These are phyloP conservation scores for Silvanus unidentatus DNA, from an alignment of 2,888 invertebrate species.

Conservation along the genomic window DNA sequence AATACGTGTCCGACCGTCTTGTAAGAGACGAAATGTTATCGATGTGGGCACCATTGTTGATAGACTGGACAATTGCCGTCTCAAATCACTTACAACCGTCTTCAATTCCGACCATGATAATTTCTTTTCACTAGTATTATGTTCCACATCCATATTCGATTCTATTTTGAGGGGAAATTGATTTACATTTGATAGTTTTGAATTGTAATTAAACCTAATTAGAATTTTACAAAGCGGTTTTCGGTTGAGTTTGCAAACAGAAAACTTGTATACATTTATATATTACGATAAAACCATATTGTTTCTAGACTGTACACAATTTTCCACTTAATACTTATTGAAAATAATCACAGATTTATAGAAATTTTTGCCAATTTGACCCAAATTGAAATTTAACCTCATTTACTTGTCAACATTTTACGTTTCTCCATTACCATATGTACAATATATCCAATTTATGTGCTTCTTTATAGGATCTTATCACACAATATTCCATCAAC, in stretches of 20 bases:
- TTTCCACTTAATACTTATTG: neutral
- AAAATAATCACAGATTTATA: conserved; percentile 13
- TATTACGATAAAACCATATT: neutral
- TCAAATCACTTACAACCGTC: conserved; percentile 71
- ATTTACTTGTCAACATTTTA: conserved; percentile 17
- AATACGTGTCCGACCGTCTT: conserved; percentile 75
- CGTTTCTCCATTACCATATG: neutral
- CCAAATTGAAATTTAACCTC: conserved; percentile 28
- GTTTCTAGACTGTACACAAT: neutral
- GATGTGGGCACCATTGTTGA: conserved; percentile 79
- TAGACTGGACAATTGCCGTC: conserved; percentile 70
- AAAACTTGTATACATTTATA: neutral
- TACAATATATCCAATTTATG: too few species aligned
- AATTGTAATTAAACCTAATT: too few species aligned
- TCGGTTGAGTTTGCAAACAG: too few species aligned
- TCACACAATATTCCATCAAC: too few species aligned
- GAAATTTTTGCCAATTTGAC: conserved; percentile 23
- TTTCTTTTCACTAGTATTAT: conserved; percentile 27
- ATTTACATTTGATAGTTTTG: conserved; percentile 1
- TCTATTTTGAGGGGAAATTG: neutral
- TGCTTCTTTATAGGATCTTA: too few species aligned
- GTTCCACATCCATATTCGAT: conserved; percentile 1
- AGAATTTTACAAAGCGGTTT: too few species aligned
- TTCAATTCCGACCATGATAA: conserved; percentile 74
- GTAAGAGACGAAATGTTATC: conserved; percentile 71